Evolutionary conservation across 1,140 invertebrate species (phyloP).

Genomic region (Yoshiicerus persimilis): DNA sequence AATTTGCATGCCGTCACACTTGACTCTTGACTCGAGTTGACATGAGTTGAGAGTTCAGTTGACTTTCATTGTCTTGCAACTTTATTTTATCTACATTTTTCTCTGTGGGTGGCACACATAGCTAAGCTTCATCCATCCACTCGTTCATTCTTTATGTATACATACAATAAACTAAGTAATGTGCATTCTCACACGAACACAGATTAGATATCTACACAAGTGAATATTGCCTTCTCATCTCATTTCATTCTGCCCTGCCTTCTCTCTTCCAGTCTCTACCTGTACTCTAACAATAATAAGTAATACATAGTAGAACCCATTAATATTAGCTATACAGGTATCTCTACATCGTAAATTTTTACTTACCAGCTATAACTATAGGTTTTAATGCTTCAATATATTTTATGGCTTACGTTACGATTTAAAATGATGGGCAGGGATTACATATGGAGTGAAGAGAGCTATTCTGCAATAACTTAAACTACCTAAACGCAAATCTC

Average conservation of each 20-base stretch:
- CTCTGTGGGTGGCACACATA: slow-evolving; percentile 6
- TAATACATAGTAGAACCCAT: neutral
- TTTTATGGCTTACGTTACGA: neutral
- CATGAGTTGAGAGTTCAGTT: slow-evolving; percentile 16
- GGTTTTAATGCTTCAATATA: neutral
- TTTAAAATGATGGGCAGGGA: neutral
- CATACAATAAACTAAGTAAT: neutral
- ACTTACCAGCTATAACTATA: too few species aligned
- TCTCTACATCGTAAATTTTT: neutral
- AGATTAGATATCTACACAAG: neutral
- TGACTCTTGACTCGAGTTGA: slow-evolving; percentile 3
- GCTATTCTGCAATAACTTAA: neutral
- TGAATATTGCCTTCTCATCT: neutral
- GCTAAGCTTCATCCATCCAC: neutral
- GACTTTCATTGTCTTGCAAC: slow-evolving; percentile 16
- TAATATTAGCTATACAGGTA: neutral
- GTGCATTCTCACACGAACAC: neutral
- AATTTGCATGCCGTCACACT: slow-evolving; percentile 18
- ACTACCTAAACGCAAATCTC: neutral
- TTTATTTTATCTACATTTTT: slow-evolving; percentile 21
- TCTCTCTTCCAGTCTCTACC: neutral
- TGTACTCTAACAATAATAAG: neutral
- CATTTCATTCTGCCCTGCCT: neutral
- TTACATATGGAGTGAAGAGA: neutral
- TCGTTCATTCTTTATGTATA: neutral